phyloP scores from a whole-genome alignment of 2,797 vertebrate species.

The Diplodus sargus region DNA sequence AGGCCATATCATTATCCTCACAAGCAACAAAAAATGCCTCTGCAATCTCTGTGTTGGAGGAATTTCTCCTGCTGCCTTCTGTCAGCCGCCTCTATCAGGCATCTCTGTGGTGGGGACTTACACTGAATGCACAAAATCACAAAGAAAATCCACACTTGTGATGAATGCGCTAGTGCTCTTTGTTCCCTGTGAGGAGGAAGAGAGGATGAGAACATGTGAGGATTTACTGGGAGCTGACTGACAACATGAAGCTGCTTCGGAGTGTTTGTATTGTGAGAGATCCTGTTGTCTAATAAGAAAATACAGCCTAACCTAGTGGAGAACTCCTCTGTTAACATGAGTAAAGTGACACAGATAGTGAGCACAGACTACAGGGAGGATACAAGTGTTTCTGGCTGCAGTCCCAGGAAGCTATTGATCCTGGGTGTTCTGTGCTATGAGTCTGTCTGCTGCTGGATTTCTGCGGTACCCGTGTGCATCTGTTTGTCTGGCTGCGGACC shows the following conservation, averaged over 20 bases:
- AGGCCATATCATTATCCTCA: conserved; percentile 72
- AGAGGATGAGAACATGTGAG: conserved; percentile 19
- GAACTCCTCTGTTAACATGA: conserved; percentile 54
- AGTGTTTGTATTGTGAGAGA: conserved; percentile 43
- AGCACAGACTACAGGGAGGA: conserved; percentile 44
- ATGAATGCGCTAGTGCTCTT: conserved; percentile 31
- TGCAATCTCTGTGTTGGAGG: conserved; percentile 56
- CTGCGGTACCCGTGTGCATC: conserved; percentile 31
- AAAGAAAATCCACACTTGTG: conserved; percentile 39
- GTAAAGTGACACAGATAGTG: conserved; percentile 57
- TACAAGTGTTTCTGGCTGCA: conserved; percentile 64
- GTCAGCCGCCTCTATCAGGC: conserved; percentile 42
- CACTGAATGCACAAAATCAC: conserved; percentile 49
- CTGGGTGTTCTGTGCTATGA: conserved; percentile 44
- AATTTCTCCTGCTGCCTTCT: conserved; percentile 39
- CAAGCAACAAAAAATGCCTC: conserved; percentile 61
- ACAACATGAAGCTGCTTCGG: conserved; percentile 15
- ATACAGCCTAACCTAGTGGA: conserved; percentile 25
- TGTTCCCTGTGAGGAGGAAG: conserved; percentile 17
- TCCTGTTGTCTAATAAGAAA: conserved; percentile 43
- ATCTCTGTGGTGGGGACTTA: conserved; percentile 14
- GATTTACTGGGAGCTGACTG: conserved; percentile 28
- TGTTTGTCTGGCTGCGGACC: conserved; percentile 59
- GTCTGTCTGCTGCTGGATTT: conserved; percentile 47
- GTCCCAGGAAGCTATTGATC: conserved; percentile 72